Evolutionary conservation across 2,888 invertebrate species (phyloP).

Genomic region (Protonemura montana): DNA sequence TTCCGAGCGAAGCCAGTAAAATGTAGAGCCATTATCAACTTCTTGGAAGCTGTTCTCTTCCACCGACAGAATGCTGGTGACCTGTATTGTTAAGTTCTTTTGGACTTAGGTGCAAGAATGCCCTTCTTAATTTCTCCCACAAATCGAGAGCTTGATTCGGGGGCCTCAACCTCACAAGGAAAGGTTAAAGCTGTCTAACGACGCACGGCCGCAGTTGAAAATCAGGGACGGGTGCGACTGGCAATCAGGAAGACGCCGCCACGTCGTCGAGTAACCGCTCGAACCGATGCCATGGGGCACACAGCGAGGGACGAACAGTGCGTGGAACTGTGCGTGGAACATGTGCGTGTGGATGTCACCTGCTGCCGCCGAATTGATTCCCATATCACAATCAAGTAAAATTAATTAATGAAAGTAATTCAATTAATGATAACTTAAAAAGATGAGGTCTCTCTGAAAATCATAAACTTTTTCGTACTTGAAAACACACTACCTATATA

Average conservation of each 20-base stretch:
- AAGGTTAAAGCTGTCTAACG: not conserved
- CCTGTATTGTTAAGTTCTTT: too few relatives aligned
- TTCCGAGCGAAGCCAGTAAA: too few relatives aligned
- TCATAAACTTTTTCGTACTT: not conserved
- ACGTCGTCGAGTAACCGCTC: not conserved
- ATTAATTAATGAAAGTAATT: not conserved
- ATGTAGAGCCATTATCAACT: too few relatives aligned
- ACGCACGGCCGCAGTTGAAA: not conserved
- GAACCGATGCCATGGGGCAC: not conserved
- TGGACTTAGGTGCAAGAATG: too few relatives aligned
- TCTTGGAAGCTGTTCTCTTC: too few relatives aligned
- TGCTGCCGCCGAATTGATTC: not conserved
- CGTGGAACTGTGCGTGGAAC: not conserved
- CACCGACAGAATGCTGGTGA: too few relatives aligned
- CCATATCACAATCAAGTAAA: slow-evolving; percentile 12
- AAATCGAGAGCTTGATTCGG: too few relatives aligned
- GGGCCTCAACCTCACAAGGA: not conserved
- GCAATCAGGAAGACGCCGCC: not conserved
- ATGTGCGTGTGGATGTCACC: not conserved
- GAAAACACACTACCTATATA: not conserved
- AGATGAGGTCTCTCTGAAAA: not conserved
- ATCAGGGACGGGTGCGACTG: not conserved
- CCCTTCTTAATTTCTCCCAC: too few relatives aligned
- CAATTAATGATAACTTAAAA: not conserved
- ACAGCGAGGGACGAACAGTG: not conserved